Conservation (phyloP, 2,888 invertebrate genomes). For the Drosophila aldrichi region DNA sequence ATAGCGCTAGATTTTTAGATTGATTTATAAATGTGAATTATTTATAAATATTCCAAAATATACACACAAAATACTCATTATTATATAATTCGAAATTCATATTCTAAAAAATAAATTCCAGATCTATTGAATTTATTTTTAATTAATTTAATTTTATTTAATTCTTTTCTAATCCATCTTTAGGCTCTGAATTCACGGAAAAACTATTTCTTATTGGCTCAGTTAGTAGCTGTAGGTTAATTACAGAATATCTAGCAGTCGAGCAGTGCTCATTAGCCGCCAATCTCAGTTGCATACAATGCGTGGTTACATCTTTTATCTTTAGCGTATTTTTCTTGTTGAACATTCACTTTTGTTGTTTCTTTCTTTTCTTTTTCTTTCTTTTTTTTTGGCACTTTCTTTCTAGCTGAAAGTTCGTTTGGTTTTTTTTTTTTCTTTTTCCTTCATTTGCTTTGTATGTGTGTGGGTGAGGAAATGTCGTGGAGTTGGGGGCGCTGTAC, state of each 20-base stretch:
- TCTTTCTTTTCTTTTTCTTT: background rate
- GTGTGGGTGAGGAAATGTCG: slow-evolving; percentile 46
- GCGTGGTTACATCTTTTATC: slow-evolving; percentile 36
- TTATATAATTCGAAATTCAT: too few relatives aligned
- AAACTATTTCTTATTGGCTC: background rate
- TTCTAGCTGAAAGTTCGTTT: slow-evolving; percentile 66
- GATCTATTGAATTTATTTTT: too few relatives aligned
- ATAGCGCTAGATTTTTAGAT: background rate
- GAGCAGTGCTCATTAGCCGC: background rate
- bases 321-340: slow-evolving; percentile 37
- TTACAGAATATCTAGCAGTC: slow-evolving; percentile 18
- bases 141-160: too few relatives aligned
- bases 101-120: too few relatives aligned
- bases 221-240: background rate
- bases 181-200: too few relatives aligned
- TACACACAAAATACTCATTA: background rate
- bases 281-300: slow-evolving; percentile 17
- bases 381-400: slow-evolving; percentile 69
- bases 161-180: too few relatives aligned
- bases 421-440: slow-evolving; percentile 32
- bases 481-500: slow-evolving; percentile 1
- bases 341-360: slow-evolving; percentile 68
- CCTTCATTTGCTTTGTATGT: slow-evolving; percentile 45
- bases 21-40: too few relatives aligned
- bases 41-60: too few relatives aligned